A percentile compares a stretch with the other conserved stretches of the same genome.
These are phyloP conservation scores for Psittacula cyanocephala DNA, from an alignment of 2,113 vertebrate genomes.

Conservation along the genomic window DNA sequence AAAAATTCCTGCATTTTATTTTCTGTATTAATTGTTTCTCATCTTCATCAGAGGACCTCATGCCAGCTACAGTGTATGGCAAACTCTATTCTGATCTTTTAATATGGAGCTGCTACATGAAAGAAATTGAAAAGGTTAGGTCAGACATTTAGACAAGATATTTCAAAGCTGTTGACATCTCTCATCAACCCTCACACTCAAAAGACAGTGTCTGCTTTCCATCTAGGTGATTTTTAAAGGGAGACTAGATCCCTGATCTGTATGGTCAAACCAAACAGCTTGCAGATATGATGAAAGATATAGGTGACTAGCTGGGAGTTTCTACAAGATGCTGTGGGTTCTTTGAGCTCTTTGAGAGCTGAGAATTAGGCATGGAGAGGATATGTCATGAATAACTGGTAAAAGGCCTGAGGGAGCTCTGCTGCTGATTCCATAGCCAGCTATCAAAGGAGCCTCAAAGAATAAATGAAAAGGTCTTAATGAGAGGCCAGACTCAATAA, in stretches of 20 bases:
- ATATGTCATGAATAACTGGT: neutral
- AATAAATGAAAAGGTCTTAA: neutral
- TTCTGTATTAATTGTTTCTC: neutral
- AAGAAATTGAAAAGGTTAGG: neutral
- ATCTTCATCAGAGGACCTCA: neutral
- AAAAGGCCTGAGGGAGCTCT: neutral
- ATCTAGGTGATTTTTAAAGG: neutral
- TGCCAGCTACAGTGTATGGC: neutral
- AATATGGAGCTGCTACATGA: neutral
- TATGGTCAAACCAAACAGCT: neutral
- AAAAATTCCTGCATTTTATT: neutral
- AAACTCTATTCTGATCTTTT: neutral
- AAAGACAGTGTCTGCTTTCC: neutral
- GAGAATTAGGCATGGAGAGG: neutral
- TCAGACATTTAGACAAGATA: neutral
- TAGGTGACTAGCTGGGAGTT: neutral
- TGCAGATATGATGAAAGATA: neutral
- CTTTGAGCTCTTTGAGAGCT: neutral
- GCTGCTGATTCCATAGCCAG: neutral
- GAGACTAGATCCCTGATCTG: neutral
- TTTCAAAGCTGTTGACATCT: neutral
- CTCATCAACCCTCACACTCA: neutral
- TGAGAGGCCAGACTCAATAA: neutral
- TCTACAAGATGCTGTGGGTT: neutral
- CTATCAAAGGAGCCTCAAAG: neutral